Percentiles rank a stretch among this genome's conserved stretches.
Evolutionary conservation across 2,113 vertebrate genomes (phyloP).

Genomic region (Thomomys bottae): DNA sequence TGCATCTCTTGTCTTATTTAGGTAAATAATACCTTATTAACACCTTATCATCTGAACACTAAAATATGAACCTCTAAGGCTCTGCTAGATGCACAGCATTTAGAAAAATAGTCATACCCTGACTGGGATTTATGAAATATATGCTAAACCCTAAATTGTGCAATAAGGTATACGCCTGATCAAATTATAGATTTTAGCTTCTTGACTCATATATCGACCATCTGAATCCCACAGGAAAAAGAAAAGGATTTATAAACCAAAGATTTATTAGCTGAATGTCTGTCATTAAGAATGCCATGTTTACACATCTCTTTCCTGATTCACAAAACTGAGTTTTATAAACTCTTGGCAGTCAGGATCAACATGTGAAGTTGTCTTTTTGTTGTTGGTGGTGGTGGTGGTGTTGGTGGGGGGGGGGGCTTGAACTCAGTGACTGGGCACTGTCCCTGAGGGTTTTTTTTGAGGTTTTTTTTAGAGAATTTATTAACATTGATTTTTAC

Average conservation of each 20-base stretch:
- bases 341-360: neutral
- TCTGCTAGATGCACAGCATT: neutral
- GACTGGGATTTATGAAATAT: conserved; percentile 62
- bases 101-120: conserved; percentile 53
- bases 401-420: too few species aligned
- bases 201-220: conserved; percentile 73
- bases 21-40: neutral
- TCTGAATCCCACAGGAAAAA: conserved; percentile 61
- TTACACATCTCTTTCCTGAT: conserved; percentile 75
- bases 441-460: too few species aligned
- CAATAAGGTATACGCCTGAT: conserved; percentile 65
- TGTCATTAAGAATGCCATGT: conserved; percentile 64
- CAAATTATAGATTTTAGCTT: conserved; percentile 69
- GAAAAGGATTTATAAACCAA: conserved; percentile 79
- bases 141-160: conserved; percentile 58
- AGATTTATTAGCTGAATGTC: conserved; percentile 74
- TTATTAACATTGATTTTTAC: too few species aligned
- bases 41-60: neutral
- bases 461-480: too few species aligned
- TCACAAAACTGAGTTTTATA: conserved; percentile 61
- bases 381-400: too few species aligned
- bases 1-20: conserved; percentile 23
- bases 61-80: neutral
- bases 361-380: neutral
- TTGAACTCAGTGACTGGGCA: too few species aligned